A percentile compares a stretch with the other conserved stretches of the same genome.
phyloP scores from a whole-genome alignment of 2,888 invertebrate genomes.

The Metallyticus violacea region DNA sequence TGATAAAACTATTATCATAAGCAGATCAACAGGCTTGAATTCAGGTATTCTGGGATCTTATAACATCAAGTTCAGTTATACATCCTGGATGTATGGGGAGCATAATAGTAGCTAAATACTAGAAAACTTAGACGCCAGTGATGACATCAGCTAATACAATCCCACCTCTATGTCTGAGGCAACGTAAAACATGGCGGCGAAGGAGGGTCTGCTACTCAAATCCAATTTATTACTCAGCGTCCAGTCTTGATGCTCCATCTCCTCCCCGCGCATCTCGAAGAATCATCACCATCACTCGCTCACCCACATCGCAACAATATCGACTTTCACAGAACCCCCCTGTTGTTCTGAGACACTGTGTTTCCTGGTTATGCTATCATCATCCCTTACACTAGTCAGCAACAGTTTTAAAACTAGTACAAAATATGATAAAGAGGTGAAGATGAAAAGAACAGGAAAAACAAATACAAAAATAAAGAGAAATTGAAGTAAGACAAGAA shows the following conservation, averaged over 20 bases:
- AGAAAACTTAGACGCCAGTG: background rate
- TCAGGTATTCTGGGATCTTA: no score
- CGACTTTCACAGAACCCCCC: background rate
- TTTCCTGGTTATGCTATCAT: no score
- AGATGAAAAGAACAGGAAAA: background rate
- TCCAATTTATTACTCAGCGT: slow-evolving; percentile 14
- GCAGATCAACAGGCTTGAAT: no score
- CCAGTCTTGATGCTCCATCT: slow-evolving; percentile 11
- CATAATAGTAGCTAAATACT: background rate
- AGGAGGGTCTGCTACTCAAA: slow-evolving; percentile 9
- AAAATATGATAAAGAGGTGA: no score
- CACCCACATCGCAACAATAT: slow-evolving; percentile 1
- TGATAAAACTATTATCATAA: no score
- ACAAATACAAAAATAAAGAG: no score
- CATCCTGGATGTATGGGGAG: no score
- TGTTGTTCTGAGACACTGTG: background rate
- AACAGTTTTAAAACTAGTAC: background rate
- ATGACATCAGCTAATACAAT: background rate
- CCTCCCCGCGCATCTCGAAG: background rate
- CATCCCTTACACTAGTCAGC: background rate
- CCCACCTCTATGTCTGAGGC: background rate
- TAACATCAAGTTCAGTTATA: no score
- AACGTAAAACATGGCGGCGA: background rate
- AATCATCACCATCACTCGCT: background rate
- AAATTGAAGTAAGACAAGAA: no score